Base-by-base conservation (phyloP, 2,113 vertebrate genomes). In the Irena cyanogastra region DNA sequence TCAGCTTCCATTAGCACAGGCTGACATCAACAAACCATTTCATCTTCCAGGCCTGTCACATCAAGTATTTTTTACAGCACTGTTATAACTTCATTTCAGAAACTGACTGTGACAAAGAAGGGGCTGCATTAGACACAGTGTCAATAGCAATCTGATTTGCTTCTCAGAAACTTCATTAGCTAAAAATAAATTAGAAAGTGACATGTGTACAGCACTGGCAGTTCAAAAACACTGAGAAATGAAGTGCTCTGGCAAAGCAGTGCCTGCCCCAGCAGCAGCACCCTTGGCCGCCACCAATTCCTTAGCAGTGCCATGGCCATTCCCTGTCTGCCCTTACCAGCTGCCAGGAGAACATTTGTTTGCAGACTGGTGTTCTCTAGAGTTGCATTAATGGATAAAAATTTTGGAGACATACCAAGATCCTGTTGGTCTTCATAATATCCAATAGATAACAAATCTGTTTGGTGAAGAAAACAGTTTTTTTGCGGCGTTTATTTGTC, bases 1-100 rank as follows among this genome's bases (percentile, higher is more conserved):
- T 97, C 61, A 80, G 61, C 81, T 89, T 93, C 89, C 80, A 77
- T 96, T 96, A 96, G 77, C 35, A 54, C 47, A 90, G 59, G 30
- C 83, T 94, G 86, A 94, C 70, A 87, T 84, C 80, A 95, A 92
- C 88, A 95, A 95, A 85, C 87, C 74, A 85, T 93, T 97, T 94
- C 92, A 95, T 94, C 88, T 95, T 87, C 81, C 77, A 86, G 54
- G 42, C 77, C 57, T 95, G 94, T 95, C 94, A 97, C 90, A 95
- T 88, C 84, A 92, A 83, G 87, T 76, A 35, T 89, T 95, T 97
- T 94, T 91, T 91, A 69, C 76, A 91, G 81, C 69, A 80, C 53
- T 35, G 50, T 84, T 97, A 83, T 20, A 97, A 93, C 87, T 83
- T 84, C 92, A 94, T 94, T 96, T 94, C 76, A 90, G 83, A 95